Base-by-base conservation (phyloP, 2,113 vertebrate species). In the Silurus asotus region DNA sequence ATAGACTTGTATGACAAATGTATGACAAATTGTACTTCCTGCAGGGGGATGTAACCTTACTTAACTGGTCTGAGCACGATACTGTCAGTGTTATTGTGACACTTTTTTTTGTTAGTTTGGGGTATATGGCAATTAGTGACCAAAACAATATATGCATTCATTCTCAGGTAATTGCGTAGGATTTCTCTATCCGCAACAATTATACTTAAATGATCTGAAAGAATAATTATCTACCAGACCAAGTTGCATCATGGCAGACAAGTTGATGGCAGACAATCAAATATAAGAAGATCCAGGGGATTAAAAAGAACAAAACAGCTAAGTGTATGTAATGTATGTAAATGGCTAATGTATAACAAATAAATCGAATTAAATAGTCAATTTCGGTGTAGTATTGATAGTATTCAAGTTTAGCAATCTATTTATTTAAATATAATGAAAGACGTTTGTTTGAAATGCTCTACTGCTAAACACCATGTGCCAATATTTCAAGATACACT, bases 401-500 rank as follows among this genome's bases (percentile, higher is more conserved):
- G 37, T 37, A 49, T 45, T 15, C 45, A 59, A 13, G 19, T 65
- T 56, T 83, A n/a, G 59, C 59, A 56, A 11, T 64, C 15, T 4
- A 75, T 82, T 82, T 87, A 83, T 83, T 85, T 58, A 87, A 89
- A 89, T 89, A 65, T 72, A 65, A 64, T 72, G 56, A 87, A 74
- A 56, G 19, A 58, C 45, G 28, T 58, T 89, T 25, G 81, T 62
- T 78, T 76, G 19, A 84, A 76, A 82, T 81, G 14, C 20, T 70
- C 62, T 61, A 87, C 83, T 82, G 70, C 69, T 82, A 87, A 84
- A 75, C 28, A 23, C 53, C 83, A 80, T 67, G 61, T 77, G 25
- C 58, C 88, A 87, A 89, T 75, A 74, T 76, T 87, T 87, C 86
- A 85, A 79, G 88, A 87, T 84, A 87, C 83, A 89, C 88, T 87